Evolutionary conservation across 1,140 invertebrate genomes (phyloP), one percentile per base, ranked within the genome.

Genomic region (Eciton burchellii): DNA sequence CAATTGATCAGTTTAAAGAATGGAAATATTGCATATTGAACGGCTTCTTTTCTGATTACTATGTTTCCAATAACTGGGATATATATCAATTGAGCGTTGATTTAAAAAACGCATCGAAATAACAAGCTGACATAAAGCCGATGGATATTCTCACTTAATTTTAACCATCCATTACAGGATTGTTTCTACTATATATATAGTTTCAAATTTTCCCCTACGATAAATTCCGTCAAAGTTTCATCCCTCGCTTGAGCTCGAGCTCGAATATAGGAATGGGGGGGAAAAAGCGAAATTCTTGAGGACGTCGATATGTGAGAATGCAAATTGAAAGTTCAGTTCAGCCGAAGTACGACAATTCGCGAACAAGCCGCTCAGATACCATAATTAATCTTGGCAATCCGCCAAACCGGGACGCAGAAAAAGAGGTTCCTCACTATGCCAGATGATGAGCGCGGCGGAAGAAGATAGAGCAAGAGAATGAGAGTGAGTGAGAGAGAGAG

Each of bases 341-440:
- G 83, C 71, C 35, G 59, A 62, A 68, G 71, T 43, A 62, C 57
- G 60, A 84, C 82, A 71, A 77, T 60, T 79, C 60, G 49, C 65
- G 60, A 72, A 62, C 47, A 54, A 63, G 65, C 70, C 66, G 65
- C 77, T 76, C 29, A 70, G 77, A 63, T 74, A 82, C 83, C 82
- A 90, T 91, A 91, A 91, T 91, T 91, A 91, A 92, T 92, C 87
- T 66, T 88, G 90, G 91, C 91, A 79, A 83, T 81, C 43, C 74
- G 90, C 90, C 91, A 91, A 86, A 77, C 49, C 24, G 52, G 29
- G 81, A 19, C 79, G 68, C 81, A 86, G n/a, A 81, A 84, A 76
- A 82, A 81, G 49, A 60, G 65, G 63, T 26, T 74, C 57, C 41
- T 74, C 62, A 63, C 72, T 74, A 43, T 41, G 29, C 54, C 24